Conservation (phyloP, 92 coral and sea anemone genomes). For the Virgularia gustaviana region DNA sequence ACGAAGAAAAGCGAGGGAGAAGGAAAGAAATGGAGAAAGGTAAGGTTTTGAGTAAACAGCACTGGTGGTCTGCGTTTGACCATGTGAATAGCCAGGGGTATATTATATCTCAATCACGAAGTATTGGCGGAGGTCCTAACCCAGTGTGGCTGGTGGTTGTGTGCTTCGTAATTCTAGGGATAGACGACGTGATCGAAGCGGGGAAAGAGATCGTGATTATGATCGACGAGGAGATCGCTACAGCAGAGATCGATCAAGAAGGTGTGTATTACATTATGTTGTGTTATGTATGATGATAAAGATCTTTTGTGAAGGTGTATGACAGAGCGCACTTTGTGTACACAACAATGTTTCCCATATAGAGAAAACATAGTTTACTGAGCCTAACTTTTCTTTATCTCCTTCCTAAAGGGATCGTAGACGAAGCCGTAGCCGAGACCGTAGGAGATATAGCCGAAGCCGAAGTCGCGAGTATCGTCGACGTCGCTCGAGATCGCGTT, state of each 20-base stretch:
- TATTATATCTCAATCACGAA: too few relatives aligned
- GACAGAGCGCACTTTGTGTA: too few relatives aligned
- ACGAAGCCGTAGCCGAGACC: slow-evolving; percentile 59
- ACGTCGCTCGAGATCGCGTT: slow-evolving; percentile 49
- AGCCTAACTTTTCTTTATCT: not conserved
- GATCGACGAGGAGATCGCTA: slow-evolving; percentile 39
- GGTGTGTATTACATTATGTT: slow-evolving; percentile 36
- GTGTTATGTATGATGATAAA: not conserved
- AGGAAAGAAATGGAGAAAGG: slow-evolving; percentile 46
- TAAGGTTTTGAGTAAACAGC: not conserved
- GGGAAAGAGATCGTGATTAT: slow-evolving; percentile 47
- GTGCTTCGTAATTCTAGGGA: too few relatives aligned
- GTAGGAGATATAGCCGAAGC: slow-evolving; percentile 77
- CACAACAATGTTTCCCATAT: too few relatives aligned
- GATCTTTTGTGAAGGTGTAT: not conserved
- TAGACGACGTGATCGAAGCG: slow-evolving; percentile 46
- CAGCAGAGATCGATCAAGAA: slow-evolving; percentile 52
- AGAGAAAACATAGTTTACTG: not conserved
- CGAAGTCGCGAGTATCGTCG: slow-evolving; percentile 59
- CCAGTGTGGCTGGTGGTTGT: too few relatives aligned
- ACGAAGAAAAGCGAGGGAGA: slow-evolving; percentile 65
- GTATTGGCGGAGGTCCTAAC: too few relatives aligned
- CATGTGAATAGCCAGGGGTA: too few relatives aligned
- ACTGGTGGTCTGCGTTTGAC: too few relatives aligned
- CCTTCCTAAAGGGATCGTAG: slow-evolving; percentile 40